Conservation (phyloP, 1,140 invertebrate genomes). For the Drosophila dunni region DNA sequence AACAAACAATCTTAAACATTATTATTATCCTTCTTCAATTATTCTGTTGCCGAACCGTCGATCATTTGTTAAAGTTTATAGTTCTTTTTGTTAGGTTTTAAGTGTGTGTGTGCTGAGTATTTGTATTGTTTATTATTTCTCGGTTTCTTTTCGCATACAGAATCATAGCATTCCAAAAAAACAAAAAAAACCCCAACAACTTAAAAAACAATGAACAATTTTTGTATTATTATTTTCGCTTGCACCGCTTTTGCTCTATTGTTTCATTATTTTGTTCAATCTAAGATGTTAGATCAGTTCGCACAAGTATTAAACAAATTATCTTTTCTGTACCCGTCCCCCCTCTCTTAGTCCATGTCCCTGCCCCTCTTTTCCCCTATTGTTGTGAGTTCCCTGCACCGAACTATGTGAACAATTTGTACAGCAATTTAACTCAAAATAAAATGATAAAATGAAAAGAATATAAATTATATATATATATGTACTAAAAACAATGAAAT, state of each 20-base stretch:
- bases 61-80: constrained; percentile 76
- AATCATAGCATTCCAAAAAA: constrained; percentile 77
- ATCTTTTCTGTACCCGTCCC: constrained; percentile 23
- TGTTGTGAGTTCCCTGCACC: constrained; percentile 62
- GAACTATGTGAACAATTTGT: constrained; percentile 74
- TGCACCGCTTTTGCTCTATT: constrained; percentile 49
- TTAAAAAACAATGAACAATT: constrained; percentile 31
- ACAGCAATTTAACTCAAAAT: constrained; percentile 60
- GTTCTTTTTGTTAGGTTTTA: constrained; percentile 78
- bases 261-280: constrained; percentile 35
- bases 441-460: constrained; percentile 5
- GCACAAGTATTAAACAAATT: constrained; percentile 74
- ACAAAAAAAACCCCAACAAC: background rate
- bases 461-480: no score
- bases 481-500: constrained; percentile 70
- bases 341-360: constrained; percentile 4
- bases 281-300: constrained; percentile 67
- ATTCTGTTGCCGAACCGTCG: constrained; percentile 38
- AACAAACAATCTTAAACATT: background rate
- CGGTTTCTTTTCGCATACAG: constrained; percentile 58
- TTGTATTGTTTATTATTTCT: constrained; percentile 68
- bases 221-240: constrained; percentile 47
- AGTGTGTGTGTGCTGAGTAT: constrained; percentile 59
- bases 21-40: constrained; percentile 33
- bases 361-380: constrained; percentile 8